phyloP scores from a whole-genome alignment of 2,797 vertebrate species.

The Pseudochirops corinnae region DNA sequence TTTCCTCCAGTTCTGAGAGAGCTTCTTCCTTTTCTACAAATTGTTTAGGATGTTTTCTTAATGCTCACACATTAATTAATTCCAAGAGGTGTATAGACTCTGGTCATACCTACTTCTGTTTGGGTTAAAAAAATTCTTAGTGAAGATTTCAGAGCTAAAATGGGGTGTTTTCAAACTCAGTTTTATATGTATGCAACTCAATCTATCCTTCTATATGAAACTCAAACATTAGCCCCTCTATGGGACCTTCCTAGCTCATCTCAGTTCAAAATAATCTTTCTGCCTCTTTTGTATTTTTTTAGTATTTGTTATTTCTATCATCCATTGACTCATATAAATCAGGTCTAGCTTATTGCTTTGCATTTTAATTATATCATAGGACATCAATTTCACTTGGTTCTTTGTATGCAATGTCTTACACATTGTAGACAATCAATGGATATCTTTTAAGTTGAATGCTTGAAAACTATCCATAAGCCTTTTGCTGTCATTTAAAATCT shows the following conservation, averaged over 20 bases:
- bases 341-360: neutral
- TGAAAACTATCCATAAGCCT: too few species aligned
- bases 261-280: neutral
- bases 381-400: neutral
- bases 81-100: neutral
- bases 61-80: neutral
- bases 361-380: neutral
- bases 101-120: neutral
- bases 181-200: neutral
- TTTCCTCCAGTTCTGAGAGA: neutral
- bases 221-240: neutral
- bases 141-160: neutral
- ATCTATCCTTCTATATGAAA: neutral
- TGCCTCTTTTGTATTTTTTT: neutral
- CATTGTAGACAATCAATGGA: too few species aligned
- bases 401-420: neutral
- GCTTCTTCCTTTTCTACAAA: neutral
- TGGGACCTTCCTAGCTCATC: neutral
- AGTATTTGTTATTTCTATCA: neutral
- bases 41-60: neutral
- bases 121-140: neutral
- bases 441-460: too few species aligned
- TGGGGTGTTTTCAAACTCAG: neutral
- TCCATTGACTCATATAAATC: neutral
- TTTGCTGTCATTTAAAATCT: neutral